Percentiles rank a stretch among this genome's conserved stretches.
Evolutionary conservation across 2,797 vertebrate genomes (phyloP).

Genomic region (Passerculus sandwichensis): DNA sequence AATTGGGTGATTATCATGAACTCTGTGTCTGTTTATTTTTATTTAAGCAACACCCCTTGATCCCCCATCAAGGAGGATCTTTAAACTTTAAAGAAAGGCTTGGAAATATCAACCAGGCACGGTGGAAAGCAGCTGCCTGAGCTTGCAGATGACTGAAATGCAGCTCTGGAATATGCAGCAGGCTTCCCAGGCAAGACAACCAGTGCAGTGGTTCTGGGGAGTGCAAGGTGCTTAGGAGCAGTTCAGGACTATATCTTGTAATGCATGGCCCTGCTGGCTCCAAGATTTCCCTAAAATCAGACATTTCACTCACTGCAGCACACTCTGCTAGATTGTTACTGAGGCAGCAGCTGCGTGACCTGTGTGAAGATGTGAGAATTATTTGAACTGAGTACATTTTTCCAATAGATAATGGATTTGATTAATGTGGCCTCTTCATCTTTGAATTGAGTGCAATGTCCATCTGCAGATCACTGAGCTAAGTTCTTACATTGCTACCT

Average conservation of each 20-base stretch:
- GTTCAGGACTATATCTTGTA: not conserved
- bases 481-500: not conserved
- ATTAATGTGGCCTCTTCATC: conserved; percentile 16
- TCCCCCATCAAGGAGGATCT: not conserved
- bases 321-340: not conserved
- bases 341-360: not conserved
- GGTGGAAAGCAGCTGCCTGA: not conserved
- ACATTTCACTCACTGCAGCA: fast-evolving
- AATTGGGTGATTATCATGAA: fast-evolving
- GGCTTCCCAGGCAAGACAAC: not conserved
- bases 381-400: not conserved
- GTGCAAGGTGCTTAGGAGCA: not conserved
- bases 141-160: not conserved
- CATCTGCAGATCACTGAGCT: not conserved
- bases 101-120: not conserved
- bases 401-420: not conserved
- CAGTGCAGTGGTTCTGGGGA: not conserved
- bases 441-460: not conserved
- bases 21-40: not conserved
- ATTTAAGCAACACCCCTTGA: not conserved
- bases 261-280: not conserved
- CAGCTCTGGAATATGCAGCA: not conserved
- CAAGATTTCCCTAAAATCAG: not conserved
- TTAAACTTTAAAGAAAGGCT: not conserved
- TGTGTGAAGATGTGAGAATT: not conserved